These are phyloP conservation scores for Adelosebastes latens DNA, from an alignment of 2,797 vertebrate genomes.

Conservation along the genomic window DNA sequence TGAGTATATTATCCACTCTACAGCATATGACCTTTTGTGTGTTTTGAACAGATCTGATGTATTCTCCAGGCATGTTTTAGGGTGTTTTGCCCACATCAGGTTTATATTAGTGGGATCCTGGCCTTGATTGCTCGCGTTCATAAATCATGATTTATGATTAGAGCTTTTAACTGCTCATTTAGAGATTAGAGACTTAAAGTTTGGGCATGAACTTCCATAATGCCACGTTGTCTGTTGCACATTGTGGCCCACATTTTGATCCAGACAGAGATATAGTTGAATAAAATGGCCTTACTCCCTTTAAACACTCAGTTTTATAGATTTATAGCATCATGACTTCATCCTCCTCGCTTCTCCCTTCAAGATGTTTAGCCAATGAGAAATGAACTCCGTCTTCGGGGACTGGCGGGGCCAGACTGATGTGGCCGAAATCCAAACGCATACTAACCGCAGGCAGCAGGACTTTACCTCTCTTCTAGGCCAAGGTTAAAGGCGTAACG, in stretches of 20 bases:
- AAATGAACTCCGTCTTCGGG: constrained; percentile 61
- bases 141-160: constrained; percentile 70
- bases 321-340: constrained; percentile 72
- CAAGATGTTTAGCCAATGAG: constrained; percentile 65
- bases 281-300: constrained; percentile 39
- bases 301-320: constrained; percentile 58
- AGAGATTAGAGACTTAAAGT: constrained; percentile 45
- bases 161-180: constrained; percentile 59
- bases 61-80: constrained; percentile 67
- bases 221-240: constrained; percentile 29
- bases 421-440: constrained; percentile 70
- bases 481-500: constrained; percentile 50
- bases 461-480: constrained; percentile 33
- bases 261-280: constrained; percentile 18
- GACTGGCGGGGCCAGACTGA: constrained; percentile 62
- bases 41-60: constrained; percentile 51
- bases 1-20: constrained; percentile 14
- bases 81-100: constrained; percentile 67
- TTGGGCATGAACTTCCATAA: constrained; percentile 28
- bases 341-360: constrained; percentile 63
- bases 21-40: constrained; percentile 35
- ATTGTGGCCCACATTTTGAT: constrained; percentile 9
- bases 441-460: constrained; percentile 54
- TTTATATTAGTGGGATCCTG: constrained; percentile 71
- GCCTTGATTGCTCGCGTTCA: constrained; percentile 66